These are phyloP conservation scores for Strix aluco DNA, from an alignment of 2,113 vertebrate species.

Conservation along the genomic window DNA sequence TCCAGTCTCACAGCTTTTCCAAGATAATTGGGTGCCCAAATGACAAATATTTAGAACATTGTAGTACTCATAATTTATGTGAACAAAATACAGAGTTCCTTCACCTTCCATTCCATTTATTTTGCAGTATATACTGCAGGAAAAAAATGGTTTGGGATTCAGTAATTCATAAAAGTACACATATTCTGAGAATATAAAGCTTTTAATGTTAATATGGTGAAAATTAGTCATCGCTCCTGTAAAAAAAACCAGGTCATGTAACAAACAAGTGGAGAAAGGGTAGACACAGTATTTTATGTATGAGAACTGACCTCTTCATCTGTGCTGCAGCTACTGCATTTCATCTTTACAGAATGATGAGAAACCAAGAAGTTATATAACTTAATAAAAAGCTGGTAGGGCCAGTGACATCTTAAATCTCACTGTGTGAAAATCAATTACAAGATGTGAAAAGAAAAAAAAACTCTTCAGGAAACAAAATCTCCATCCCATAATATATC, in stretches of 20 bases:
- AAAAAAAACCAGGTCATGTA: neutral
- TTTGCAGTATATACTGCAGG: neutral
- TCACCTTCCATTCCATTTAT: neutral
- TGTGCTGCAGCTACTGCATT: neutral
- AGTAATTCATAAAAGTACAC: neutral
- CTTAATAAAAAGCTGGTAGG: neutral
- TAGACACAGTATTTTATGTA: neutral
- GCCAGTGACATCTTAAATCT: neutral
- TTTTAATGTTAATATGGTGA: neutral
- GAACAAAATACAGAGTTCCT: neutral
- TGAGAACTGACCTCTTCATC: neutral
- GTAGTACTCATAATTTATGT: neutral
- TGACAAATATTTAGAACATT: neutral
- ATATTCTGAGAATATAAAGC: neutral
- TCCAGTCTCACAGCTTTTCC: neutral
- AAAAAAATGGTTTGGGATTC: neutral
- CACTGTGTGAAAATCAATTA: conserved; percentile 13
- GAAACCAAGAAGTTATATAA: conserved; percentile 22
- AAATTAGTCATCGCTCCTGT: neutral
- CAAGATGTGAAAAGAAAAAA: neutral
- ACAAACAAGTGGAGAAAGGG: neutral
- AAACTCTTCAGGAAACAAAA: neutral
- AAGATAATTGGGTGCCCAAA: neutral
- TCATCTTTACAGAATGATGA: neutral
- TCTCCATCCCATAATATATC: neutral